These are phyloP conservation scores for Heterocephalus glaber DNA, from an alignment of 2,113 vertebrate species.

Conservation along the genomic window DNA sequence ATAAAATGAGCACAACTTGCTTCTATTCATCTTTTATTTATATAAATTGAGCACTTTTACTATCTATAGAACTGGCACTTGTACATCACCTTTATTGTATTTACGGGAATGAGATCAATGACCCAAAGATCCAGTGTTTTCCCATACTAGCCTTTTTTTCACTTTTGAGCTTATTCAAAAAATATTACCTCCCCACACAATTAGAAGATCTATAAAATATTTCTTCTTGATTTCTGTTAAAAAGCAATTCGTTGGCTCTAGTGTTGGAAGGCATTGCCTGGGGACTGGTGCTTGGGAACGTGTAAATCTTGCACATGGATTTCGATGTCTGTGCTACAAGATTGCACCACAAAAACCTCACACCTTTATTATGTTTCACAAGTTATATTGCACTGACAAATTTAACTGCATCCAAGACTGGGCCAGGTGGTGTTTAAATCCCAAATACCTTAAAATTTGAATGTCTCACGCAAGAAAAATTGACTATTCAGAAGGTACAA, in stretches of 20 bases:
- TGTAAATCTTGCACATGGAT: conserved; percentile 10
- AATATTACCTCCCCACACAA: neutral
- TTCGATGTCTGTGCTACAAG: conserved; percentile 60
- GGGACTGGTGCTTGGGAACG: neutral
- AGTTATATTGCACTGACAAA: conserved; percentile 77
- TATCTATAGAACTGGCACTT: conserved; percentile 5
- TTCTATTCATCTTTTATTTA: neutral
- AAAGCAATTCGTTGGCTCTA: conserved; percentile 26
- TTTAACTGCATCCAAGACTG: conserved; percentile 74
- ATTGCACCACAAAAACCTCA: conserved; percentile 54
- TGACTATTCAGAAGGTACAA: conserved; percentile 72
- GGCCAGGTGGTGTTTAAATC: conserved; percentile 83
- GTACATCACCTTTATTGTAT: neutral
- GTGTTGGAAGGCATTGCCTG: neutral
- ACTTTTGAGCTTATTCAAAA: neutral
- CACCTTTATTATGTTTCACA: conserved; percentile 52
- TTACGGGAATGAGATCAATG: conserved; percentile 5
- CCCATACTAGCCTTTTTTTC: neutral
- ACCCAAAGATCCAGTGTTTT: neutral
- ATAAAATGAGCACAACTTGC: conserved; percentile 34
- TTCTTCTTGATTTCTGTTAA: neutral
- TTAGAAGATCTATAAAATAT: conserved; percentile 18
- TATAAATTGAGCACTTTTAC: neutral
- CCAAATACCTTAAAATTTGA: conserved; percentile 78
- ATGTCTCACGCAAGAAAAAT: conserved; percentile 76